Percentiles rank a stretch among this genome's conserved stretches.
Evolutionary conservation across 2,113 vertebrate species (phyloP).

Genomic region (Triplophysa dalaica): DNA sequence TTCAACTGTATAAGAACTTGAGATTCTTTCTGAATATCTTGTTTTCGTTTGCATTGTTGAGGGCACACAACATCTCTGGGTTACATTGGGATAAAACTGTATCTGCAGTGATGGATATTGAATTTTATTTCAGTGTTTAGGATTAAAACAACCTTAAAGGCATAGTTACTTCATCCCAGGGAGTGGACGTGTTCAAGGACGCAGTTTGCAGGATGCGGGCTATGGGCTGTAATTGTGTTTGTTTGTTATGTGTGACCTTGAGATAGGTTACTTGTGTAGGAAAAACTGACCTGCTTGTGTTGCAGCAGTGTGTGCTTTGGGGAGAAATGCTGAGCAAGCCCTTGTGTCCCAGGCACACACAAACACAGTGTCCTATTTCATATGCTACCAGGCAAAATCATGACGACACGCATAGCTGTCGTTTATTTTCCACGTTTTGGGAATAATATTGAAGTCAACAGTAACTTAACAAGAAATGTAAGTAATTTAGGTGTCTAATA

Average conservation of each 20-base stretch:
- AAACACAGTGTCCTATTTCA: not conserved
- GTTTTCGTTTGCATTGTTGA: not conserved
- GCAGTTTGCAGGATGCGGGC: not conserved
- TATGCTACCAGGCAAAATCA: too few relatives aligned
- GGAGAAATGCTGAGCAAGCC: slow-evolving; percentile 33
- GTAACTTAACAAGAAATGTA: too few relatives aligned
- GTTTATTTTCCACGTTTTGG: too few relatives aligned
- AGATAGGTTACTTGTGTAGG: not conserved
- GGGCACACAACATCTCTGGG: not conserved
- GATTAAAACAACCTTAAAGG: not conserved
- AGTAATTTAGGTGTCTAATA: too few relatives aligned
- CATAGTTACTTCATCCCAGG: slow-evolving; percentile 1
- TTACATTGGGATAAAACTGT: not conserved
- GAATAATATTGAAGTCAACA: too few relatives aligned
- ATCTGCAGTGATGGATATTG: not conserved
- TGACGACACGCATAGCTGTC: too few relatives aligned
- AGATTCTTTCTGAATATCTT: not conserved
- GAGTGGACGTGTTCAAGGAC: slow-evolving; percentile 12
- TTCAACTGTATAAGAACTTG: not conserved
- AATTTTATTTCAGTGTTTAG: slow-evolving; percentile 7
- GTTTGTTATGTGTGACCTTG: not conserved
- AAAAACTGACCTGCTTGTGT: not conserved
- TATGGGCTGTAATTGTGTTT: not conserved
- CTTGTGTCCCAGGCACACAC: not conserved
- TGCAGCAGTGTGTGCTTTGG: not conserved